phyloP scores from a whole-genome alignment of 2,113 vertebrate species.

The Panthera leo region DNA sequence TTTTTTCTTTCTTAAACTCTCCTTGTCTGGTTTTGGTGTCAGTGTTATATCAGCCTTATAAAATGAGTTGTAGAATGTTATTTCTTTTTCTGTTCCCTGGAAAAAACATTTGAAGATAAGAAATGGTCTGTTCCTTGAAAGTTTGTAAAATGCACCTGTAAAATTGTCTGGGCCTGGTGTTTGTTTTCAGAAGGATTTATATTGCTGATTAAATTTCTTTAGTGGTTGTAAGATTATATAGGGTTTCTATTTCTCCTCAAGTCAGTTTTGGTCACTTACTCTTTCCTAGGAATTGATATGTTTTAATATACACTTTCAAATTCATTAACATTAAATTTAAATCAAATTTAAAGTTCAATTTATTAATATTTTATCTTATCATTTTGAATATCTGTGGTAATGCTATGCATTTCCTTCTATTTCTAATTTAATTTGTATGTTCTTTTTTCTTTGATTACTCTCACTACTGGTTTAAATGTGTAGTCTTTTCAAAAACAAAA shows the following conservation, averaged over 20 bases:
- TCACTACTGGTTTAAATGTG: background rate
- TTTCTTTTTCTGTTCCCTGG: background rate
- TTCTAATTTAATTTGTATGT: background rate
- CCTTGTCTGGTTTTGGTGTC: background rate
- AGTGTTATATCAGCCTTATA: background rate
- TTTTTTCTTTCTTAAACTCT: background rate
- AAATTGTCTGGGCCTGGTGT: background rate
- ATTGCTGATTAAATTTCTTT: background rate
- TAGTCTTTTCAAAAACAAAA: background rate
- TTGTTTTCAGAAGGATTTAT: constrained; percentile 15
- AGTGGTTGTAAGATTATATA: constrained; percentile 9
- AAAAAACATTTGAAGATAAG: background rate
- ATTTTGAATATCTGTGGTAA: background rate
- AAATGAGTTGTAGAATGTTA: background rate
- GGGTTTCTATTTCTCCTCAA: constrained; percentile 21
- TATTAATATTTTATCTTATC: background rate
- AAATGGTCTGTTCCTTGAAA: background rate
- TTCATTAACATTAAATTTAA: background rate
- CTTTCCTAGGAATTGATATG: background rate
- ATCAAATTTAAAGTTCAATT: background rate
- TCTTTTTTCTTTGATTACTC: background rate
- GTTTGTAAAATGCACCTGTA: constrained; percentile 26
- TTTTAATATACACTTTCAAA: background rate
- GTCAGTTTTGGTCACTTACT: background rate
- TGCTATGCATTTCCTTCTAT: background rate